Conservation (phyloP, 2,888 invertebrate species). For the Seira musarum region DNA sequence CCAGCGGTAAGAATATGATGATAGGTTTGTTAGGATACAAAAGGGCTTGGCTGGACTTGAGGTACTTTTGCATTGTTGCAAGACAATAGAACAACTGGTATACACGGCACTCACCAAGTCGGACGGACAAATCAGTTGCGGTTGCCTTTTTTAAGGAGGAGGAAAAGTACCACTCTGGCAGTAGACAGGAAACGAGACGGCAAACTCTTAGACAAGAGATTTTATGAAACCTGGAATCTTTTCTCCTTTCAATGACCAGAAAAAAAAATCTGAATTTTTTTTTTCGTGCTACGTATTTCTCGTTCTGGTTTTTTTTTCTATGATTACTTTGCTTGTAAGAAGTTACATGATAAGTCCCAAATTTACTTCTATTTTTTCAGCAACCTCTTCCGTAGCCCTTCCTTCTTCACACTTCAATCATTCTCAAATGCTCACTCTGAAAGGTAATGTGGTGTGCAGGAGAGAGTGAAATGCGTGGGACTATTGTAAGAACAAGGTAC, state of each 20-base stretch:
- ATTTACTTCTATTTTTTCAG: conserved; percentile 6
- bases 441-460: conserved; percentile 39
- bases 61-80: conserved; percentile 2
- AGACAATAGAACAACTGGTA: conserved; percentile 1
- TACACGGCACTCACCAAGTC: neutral
- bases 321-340: conserved; percentile 6
- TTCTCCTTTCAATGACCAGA: neutral
- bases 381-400: conserved; percentile 22
- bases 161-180: conserved; percentile 9
- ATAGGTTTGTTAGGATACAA: no score
- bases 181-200: conserved; percentile 22
- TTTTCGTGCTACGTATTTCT: neutral
- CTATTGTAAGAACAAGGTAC: neutral
- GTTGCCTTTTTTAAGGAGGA: neutral
- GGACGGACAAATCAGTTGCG: neutral
- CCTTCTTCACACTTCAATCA: conserved; percentile 48
- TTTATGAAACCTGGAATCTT: conserved; percentile 8
- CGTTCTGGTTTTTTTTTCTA: neutral
- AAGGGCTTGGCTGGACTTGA: no score
- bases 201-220: conserved; percentile 18
- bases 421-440: conserved; percentile 34
- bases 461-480: conserved; percentile 1
- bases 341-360: neutral
- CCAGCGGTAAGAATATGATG: no score
- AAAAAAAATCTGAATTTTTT: conserved; percentile 7